Base-by-base conservation (phyloP, 2,113 vertebrate species). In the Tragelaphus scriptus region DNA sequence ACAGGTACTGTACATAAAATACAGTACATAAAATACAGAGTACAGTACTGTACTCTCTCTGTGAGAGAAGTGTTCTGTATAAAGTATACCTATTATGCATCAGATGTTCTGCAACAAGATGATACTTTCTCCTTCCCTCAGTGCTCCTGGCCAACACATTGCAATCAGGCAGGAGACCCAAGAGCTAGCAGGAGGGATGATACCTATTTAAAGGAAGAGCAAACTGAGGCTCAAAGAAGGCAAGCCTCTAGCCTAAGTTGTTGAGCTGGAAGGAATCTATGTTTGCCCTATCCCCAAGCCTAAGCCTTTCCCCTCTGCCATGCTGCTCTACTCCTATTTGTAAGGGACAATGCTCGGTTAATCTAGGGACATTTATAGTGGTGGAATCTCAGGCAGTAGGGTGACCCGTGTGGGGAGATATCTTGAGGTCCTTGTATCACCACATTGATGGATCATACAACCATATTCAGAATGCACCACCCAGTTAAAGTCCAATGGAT, bases 271-370 rank as follows among this genome's bases (percentile, higher is more conserved):
- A 36, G n/a, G 71, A 17, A 65, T 21, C 32, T 9, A n/a, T 56
- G 47, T 28, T 15, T 49, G 10, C 30, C 47, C 28, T 55, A 81
- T 49, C 71, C 11, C 11, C 12, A 26, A 51, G 2, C 8, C 61
- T 40, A 36, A 89, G 16, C 23, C 44, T 44, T 56, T 90, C 26
- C n/a, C 59, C 26, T 81, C 53, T 36, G n/a, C 23, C n/a, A 30
- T 0, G 5, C 71, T 19, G 30, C 16, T 40, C 61, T 2, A 16
- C 14, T 17, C 0, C 26, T 13, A 15, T 13, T 7, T 11, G 9
- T 6, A 44, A 32, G 36, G 49, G 49, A 7, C 56, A 16, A 6
- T 36, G 6, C 65, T 32, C 2, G 4, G 30, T 6, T 47, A 26
- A 36, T 25, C 71, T 59, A 25, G 36, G 36, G 56, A 32, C 65